Conservation (phyloP, 2,113 vertebrate genomes). For the Perccottus glenii region DNA sequence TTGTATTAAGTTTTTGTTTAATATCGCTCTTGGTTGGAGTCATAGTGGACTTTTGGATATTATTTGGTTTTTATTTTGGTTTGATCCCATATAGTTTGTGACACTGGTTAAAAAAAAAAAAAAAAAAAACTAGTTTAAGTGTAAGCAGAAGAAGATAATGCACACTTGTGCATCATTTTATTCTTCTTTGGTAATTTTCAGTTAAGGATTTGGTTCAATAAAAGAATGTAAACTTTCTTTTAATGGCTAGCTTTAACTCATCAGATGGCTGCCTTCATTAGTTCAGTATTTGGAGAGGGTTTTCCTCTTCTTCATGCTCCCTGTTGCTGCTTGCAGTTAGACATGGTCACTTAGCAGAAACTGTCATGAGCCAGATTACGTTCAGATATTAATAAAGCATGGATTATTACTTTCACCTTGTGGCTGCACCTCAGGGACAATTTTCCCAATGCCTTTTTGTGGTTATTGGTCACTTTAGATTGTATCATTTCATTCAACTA, state of each 20-base stretch:
- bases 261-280: not conserved
- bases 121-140: too few relatives aligned
- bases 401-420: conserved; percentile 62
- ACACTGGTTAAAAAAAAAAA: too few relatives aligned
- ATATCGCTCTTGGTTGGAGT: too few relatives aligned
- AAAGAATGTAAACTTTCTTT: not conserved
- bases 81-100: too few relatives aligned
- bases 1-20: too few relatives aligned
- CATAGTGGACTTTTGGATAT: too few relatives aligned
- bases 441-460: conserved; percentile 33
- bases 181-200: too few relatives aligned
- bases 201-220: too few relatives aligned
- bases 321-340: not conserved
- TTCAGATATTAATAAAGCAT: conserved; percentile 48
- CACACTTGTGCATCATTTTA: too few relatives aligned
- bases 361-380: not conserved
- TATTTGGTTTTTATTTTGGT: too few relatives aligned
- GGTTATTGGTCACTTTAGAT: conserved; percentile 53
- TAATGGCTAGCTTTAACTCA: not conserved
- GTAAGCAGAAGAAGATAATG: too few relatives aligned
- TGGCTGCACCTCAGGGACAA: conserved; percentile 34
- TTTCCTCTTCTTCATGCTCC: not conserved
- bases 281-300: not conserved
- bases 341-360: conserved; percentile 28
- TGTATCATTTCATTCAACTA: conserved; percentile 55